A percentile compares a stretch with the other conserved stretches of the same genome.
These are phyloP conservation scores for Orchestia grillus DNA, from an alignment of 1,140 invertebrate genomes.

Conservation along the genomic window DNA sequence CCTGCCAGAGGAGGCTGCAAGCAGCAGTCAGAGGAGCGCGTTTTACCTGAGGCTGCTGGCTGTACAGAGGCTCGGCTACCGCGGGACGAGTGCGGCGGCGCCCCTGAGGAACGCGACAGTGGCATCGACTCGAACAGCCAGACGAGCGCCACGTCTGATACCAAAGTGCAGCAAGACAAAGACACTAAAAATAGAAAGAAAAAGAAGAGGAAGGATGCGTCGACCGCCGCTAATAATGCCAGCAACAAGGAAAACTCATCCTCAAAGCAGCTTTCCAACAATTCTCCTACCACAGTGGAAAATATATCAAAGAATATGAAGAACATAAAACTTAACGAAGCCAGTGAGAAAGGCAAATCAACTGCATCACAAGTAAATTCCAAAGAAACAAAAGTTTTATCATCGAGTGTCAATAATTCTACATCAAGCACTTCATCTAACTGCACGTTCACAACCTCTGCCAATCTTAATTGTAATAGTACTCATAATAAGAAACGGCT, in stretches of 20 bases:
- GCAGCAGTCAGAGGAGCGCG: background rate
- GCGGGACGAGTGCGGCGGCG: conserved; percentile 62
- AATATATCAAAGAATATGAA: conserved; percentile 56
- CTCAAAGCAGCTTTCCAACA: conserved; percentile 61
- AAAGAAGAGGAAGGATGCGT: conserved; percentile 68
- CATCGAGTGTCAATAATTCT: background rate
- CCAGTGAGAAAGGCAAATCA: background rate
- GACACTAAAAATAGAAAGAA: conserved; percentile 68
- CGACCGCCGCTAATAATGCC: background rate
- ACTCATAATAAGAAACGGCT: conserved; percentile 59
- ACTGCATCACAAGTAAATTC: background rate
- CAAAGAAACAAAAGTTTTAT: conserved; percentile 60
- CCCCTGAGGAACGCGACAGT: conserved; percentile 72
- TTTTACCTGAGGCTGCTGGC: conserved; percentile 59
- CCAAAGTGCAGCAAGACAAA: conserved; percentile 65
- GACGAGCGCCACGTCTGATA: conserved; percentile 80
- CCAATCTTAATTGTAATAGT: conserved; percentile 39
- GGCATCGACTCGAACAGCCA: conserved; percentile 88
- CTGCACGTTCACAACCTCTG: conserved; percentile 25
- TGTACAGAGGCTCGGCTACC: conserved; percentile 21
- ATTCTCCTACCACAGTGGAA: conserved; percentile 58
- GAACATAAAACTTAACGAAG: conserved; percentile 52
- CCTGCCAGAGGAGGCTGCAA: background rate
- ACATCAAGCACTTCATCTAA: conserved; percentile 55
- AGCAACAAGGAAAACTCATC: conserved; percentile 39